Evolutionary conservation across 2,888 invertebrate genomes (phyloP), one percentile per base, ranked within the genome.

Genomic region (Nomada ferruginata): DNA sequence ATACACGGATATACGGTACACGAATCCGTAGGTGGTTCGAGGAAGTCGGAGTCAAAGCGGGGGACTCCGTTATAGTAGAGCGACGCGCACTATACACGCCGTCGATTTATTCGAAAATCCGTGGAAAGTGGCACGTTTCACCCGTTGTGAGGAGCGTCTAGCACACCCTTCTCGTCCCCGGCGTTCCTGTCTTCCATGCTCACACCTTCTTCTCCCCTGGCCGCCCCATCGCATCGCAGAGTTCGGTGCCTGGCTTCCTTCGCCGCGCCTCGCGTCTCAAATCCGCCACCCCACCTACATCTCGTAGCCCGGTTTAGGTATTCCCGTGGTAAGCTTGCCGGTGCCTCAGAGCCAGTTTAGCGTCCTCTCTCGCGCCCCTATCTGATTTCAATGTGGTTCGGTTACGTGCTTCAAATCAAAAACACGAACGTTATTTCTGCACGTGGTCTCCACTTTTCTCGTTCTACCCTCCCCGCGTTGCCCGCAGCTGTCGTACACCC

Each of bases 381-480:
- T 92, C 91, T 89, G 91, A 93, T 93, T 92, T 93, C 93, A 92
- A 93, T 92, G 92, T 91, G 91, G 90, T 91, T 91, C 91, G 88
- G 89, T 91, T 92, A 93, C 93, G 92, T 93, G 93, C 91, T 87
- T 89, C 90, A 91, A 93, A 93, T 93, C 90, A 93, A 91, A 93
- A 93, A 92, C 91, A 92, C 88, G 86, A 89, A 89, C 89, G 88
- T 89, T 90, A 91, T 90, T 90, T 88, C 88, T 83, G 89, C 91
- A 91, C 90, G 91, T 90, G 91, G 85, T 87, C 85, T 83, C 84
- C 87, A 89, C 89, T 90, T 90, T 87, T 90, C 89, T 87, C 85
- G 69, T 72, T 80, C 68, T 65, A 57, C 75, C 71, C 71, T 15
- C 7, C 29, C 44, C 60, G 20, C 50, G 47, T 52, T 50, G 59